These are phyloP conservation scores for Bombus sibiricus DNA, from an alignment of 1,140 invertebrate genomes.

Conservation along the genomic window DNA sequence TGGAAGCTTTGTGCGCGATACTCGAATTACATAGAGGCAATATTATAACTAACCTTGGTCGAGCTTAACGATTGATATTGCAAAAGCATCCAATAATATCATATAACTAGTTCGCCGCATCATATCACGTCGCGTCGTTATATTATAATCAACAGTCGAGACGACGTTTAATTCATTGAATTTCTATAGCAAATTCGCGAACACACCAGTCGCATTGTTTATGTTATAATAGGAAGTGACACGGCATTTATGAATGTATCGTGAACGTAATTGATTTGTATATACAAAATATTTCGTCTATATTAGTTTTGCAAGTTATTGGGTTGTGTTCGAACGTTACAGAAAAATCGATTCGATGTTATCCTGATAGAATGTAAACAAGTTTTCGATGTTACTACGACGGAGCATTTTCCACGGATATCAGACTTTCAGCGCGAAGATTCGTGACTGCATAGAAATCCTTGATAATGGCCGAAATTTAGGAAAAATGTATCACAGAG, in stretches of 20 bases:
- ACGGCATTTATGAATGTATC: not conserved
- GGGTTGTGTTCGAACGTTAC: not conserved
- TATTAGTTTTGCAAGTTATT: not conserved
- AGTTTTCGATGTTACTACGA: not conserved
- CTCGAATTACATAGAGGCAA: not conserved
- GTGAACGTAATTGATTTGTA: not conserved
- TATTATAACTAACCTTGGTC: not conserved
- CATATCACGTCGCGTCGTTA: not conserved
- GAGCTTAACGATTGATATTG: not conserved
- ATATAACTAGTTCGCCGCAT: no score
- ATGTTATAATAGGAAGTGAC: not conserved
- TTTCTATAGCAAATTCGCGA: not conserved
- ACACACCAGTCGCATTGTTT: not conserved
- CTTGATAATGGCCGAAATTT: not conserved
- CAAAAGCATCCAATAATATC: not conserved
- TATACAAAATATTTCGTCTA: not conserved
- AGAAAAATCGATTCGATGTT: not conserved
- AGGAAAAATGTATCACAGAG: not conserved
- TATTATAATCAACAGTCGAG: not conserved
- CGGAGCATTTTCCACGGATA: not conserved
- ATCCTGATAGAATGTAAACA: not conserved
- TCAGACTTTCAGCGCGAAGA: not conserved
- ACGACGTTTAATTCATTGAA: not conserved
- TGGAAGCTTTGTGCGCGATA: not conserved
- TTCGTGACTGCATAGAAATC: not conserved